Evolutionary conservation across 2,797 vertebrate genomes (phyloP), one percentile per base, ranked within the genome.

Genomic region (Hirundo rustica): DNA sequence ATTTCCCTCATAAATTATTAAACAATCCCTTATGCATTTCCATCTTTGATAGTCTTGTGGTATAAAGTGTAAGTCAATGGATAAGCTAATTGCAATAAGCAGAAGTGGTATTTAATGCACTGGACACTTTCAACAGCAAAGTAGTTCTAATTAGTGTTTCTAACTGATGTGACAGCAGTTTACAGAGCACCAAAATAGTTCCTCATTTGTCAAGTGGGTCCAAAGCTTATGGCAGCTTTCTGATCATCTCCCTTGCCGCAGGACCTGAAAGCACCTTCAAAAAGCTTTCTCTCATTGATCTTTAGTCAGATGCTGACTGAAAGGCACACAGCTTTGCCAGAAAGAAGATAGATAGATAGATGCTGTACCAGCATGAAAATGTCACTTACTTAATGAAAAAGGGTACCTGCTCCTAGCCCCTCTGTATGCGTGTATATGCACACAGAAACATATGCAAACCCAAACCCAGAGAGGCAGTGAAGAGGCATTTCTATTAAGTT

Each of bases 51-150:
- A 97, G 97, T 96, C 97, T 97, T 95, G 97, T 94, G 97, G 97
- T 98, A 97, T 97, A 97, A 98, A 98, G 98, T 97, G 98, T 98
- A 98, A 98, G 98, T 98, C 99, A 98, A 98, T 98, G 98, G 98
- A 95, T 97, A 97, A 98, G 98, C 98, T 99, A 99, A 99, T 99
- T 99, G 98, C 98, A 98, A 98, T 98, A 98, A 98, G 98, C 98
- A 98, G 98, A 97, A 98, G 98, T 98, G 98, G 97, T 98, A 98
- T 99, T 99, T 98, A 98, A 98, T 98, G 98, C 97, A 98, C 97
- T 98, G 97, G 98, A 98, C 98, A 98, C 97, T 98, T 98, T 97
- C 98, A 98, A 98, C 98, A 97, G 97, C 97, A 98, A 98, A 99
- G 98, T 98, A 98, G 97, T 98, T 98, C 98, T 99, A 99, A 99